Evolutionary conservation across 2,797 vertebrate genomes (phyloP).

Genomic region (Amazonetta brasiliensis): DNA sequence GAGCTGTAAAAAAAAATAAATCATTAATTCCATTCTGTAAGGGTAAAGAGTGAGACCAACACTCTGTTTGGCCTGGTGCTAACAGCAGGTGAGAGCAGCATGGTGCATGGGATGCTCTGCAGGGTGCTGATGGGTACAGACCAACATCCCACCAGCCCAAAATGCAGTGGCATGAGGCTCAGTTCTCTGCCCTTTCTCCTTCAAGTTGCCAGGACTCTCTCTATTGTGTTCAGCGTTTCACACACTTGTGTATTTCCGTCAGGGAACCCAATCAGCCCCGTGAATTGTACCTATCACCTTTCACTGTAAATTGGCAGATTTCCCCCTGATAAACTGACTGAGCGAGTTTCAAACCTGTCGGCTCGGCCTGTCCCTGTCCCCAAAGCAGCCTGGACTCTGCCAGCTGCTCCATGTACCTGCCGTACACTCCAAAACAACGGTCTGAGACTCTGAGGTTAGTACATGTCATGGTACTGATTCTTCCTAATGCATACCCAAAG

Average conservation of each 20-base stretch:
- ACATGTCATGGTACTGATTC: neutral
- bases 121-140: neutral
- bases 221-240: neutral
- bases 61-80: neutral
- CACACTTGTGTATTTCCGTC: neutral
- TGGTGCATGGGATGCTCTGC: neutral
- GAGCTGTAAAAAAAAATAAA: neutral
- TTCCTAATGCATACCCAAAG: neutral
- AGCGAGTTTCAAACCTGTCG: neutral
- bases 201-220: neutral
- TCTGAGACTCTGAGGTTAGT: neutral
- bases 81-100: neutral
- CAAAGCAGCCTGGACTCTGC: neutral
- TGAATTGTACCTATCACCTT: neutral
- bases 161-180: neutral
- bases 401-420: neutral
- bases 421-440: accelerated
- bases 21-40: neutral
- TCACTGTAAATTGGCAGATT: neutral
- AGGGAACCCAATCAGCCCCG: neutral
- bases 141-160: neutral
- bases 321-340: neutral
- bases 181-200: neutral
- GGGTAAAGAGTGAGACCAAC: neutral
- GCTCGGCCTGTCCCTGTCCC: neutral